These are phyloP conservation scores for Anthopleura sola DNA, from an alignment of 64 coral and sea anemone genomes.

Conservation along the genomic window DNA sequence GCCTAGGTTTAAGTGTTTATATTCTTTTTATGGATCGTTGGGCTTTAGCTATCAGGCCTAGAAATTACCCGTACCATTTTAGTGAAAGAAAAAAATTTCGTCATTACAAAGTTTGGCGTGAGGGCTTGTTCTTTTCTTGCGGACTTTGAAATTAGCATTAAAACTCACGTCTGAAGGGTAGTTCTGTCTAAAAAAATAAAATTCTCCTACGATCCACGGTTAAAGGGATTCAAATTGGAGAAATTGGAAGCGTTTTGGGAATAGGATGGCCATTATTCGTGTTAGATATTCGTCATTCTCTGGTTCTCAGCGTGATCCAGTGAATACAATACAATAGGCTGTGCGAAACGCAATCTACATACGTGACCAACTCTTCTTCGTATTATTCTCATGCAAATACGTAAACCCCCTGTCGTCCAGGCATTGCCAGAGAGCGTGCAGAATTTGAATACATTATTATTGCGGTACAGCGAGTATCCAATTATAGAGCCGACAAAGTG, in stretches of 20 bases:
- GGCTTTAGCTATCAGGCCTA: neutral
- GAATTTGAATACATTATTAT: constrained; percentile 22
- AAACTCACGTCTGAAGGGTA: neutral
- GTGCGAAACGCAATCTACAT: neutral
- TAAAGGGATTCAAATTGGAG: neutral
- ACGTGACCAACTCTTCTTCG: neutral
- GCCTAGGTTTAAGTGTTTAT: too few relatives aligned
- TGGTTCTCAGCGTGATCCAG: neutral
- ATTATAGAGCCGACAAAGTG: constrained; percentile 5
- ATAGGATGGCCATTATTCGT: neutral
- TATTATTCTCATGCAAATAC: constrained; percentile 25
- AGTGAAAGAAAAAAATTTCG: too few relatives aligned
- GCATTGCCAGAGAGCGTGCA: constrained; percentile 15
- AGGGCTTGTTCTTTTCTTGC: constrained; percentile 12
- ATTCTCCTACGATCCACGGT: neutral
- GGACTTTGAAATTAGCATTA: constrained; percentile 16
- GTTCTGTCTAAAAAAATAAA: neutral
- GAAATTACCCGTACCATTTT: neutral
- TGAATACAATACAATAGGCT: neutral
- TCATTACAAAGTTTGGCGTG: neutral
- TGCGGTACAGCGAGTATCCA: neutral
- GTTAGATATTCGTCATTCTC: neutral
- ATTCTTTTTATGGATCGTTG: too few relatives aligned
- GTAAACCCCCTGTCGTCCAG: constrained; percentile 3
- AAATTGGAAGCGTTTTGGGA: neutral